These are phyloP conservation scores for Mus minutoides DNA, from an alignment of 2,797 vertebrate genomes.

Conservation along the genomic window DNA sequence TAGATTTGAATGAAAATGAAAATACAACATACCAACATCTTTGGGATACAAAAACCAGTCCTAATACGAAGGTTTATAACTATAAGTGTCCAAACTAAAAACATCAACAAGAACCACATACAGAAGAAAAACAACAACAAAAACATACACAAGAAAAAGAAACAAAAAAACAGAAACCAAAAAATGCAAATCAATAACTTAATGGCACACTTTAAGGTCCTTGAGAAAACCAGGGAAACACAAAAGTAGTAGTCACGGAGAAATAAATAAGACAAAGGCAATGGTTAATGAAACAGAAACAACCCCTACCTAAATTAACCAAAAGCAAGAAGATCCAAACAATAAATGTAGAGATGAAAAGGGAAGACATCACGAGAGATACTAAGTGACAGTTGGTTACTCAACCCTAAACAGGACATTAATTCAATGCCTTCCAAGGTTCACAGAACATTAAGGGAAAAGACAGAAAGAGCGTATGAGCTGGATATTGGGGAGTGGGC, in stretches of 20 bases:
- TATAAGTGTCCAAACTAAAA: not conserved
- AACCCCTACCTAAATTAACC: not conserved
- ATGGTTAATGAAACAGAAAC: not conserved
- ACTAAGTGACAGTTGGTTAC: not conserved
- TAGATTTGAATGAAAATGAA: not conserved
- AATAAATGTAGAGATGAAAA: not conserved
- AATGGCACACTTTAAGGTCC: not conserved
- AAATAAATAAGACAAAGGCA: not conserved
- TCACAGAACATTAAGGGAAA: not conserved
- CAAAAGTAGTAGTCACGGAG: not conserved
- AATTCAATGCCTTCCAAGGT: not conserved
- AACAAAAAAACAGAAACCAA: not conserved
- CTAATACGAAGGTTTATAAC: not conserved
- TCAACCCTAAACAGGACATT: not conserved
- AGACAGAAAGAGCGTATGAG: not conserved
- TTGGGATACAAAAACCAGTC: not conserved
- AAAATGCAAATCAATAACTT: not conserved
- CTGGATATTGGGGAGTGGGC: not conserved
- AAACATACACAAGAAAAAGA: too few relatives aligned
- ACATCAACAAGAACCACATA: too few relatives aligned
- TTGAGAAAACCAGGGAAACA: not conserved
- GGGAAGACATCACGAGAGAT: not conserved
- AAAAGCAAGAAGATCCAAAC: not conserved
- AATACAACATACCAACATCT: not conserved
- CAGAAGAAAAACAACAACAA: too few relatives aligned